Conservation (phyloP, 2,888 invertebrate genomes). For the Leptarthrus brevirostris region DNA sequence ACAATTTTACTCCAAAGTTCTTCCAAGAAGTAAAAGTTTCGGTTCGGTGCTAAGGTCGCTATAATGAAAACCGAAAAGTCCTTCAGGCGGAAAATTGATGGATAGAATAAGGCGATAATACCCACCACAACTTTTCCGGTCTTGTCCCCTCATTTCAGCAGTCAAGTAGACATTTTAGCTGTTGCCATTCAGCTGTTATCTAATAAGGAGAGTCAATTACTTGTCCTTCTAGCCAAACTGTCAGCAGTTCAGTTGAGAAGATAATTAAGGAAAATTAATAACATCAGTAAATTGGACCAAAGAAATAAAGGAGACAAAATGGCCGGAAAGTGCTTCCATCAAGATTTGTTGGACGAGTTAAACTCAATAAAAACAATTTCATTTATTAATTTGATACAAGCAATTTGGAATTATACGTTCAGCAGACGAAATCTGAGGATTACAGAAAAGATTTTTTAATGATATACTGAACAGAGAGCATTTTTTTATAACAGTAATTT, state of each 20-base stretch:
- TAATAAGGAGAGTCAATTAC: conserved; percentile 46
- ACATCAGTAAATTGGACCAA: conserved; percentile 20
- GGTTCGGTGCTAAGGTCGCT: not conserved
- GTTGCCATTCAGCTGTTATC: conserved; percentile 2
- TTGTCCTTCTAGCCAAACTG: conserved; percentile 39
- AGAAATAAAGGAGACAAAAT: conserved; percentile 25
- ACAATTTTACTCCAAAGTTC: conserved; percentile 25
- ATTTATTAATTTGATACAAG: conserved; percentile 19
- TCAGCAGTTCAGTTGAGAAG: conserved; percentile 29
- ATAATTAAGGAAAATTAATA: conserved; percentile 50
- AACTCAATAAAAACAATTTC: conserved; percentile 12
- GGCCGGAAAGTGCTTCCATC: conserved; percentile 29
- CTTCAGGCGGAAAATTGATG: conserved; percentile 49
- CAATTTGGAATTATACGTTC: not conserved
- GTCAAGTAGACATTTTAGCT: conserved; percentile 7
- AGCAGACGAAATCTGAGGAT: not conserved
- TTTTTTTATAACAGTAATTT: no score
- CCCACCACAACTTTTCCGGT: not conserved
- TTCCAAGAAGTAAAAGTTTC: conserved; percentile 13
- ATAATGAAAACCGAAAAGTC: conserved; percentile 47
- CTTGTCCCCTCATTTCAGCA: not conserved
- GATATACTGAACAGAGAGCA: no score
- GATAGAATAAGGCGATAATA: conserved; percentile 47
- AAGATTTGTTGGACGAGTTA: conserved; percentile 8
- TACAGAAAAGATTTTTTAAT: no score